A percentile compares a stretch with the other conserved stretches of the same genome.
Evolutionary conservation across 2,113 vertebrate species (phyloP).

Genomic region (Psammodynastes pulverulentus): DNA sequence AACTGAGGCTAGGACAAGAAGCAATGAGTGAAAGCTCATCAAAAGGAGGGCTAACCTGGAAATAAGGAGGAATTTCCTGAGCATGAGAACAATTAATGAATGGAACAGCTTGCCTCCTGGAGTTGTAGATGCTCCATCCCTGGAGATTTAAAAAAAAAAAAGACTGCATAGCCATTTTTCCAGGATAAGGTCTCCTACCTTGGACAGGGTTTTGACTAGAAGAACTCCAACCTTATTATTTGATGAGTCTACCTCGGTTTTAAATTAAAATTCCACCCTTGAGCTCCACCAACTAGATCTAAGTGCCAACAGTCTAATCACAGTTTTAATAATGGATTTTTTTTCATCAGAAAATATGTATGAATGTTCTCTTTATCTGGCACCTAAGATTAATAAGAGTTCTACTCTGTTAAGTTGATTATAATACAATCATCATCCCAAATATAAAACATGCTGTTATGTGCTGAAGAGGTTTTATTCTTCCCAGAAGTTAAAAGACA

Average conservation of each 20-base stretch:
- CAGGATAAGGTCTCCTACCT: too few species aligned
- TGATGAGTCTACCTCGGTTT: background rate
- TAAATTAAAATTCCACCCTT: background rate
- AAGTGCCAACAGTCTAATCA: background rate
- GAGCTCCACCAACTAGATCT: background rate
- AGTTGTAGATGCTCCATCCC: too few species aligned
- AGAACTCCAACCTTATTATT: too few species aligned
- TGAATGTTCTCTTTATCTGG: background rate
- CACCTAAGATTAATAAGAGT: slow-evolving; percentile 18
- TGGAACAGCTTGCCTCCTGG: too few species aligned
- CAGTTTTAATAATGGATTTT: background rate
- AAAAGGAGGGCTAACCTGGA: too few species aligned
- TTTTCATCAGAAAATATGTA: background rate
- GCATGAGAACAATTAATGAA: too few species aligned
- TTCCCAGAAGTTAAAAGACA: slow-evolving; percentile 36
- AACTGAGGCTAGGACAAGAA: too few species aligned
- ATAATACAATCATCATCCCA: slow-evolving; percentile 7
- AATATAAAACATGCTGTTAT: background rate
- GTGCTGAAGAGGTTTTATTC: slow-evolving; percentile 9
- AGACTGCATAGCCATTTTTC: too few species aligned
- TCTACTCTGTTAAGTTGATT: slow-evolving; percentile 21
- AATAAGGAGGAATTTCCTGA: too few species aligned
- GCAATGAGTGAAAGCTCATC: too few species aligned
- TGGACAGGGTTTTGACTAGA: too few species aligned
- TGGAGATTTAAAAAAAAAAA: too few species aligned